Percentiles rank a stretch among this genome's conserved stretches.
These are phyloP conservation scores for Drosophila kepulauana DNA, from an alignment of 1,140 invertebrate species.

Conservation along the genomic window DNA sequence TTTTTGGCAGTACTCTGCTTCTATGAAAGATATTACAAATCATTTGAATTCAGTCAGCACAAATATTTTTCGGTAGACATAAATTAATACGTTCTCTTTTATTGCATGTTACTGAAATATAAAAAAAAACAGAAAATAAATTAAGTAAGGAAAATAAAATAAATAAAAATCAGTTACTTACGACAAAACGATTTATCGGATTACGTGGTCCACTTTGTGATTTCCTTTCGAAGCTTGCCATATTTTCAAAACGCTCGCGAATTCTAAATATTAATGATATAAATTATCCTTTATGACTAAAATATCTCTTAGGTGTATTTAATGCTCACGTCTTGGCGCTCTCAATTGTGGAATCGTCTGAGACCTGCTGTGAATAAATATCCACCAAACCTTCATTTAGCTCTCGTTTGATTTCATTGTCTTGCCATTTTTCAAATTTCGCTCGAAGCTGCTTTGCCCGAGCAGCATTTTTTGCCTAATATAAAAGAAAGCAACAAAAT, in stretches of 20 bases:
- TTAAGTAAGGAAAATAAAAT: neutral
- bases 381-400: constrained; percentile 74
- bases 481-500: neutral
- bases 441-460: constrained; percentile 94
- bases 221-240: constrained; percentile 87
- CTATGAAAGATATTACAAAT: neutral
- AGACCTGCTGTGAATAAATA: constrained; percentile 85
- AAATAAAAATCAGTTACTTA: constrained; percentile 86
- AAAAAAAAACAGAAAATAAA: neutral
- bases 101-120: constrained; percentile 33
- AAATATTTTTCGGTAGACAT: neutral
- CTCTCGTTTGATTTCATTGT: constrained; percentile 88
- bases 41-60: neutral
- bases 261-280: constrained; percentile 86
- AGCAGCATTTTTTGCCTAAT: constrained; percentile 90
- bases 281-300: too few relatives aligned
- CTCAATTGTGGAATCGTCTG: constrained; percentile 89
- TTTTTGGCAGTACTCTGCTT: too few relatives aligned
- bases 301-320: neutral
- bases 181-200: constrained; percentile 94
- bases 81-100: neutral
- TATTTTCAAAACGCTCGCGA: constrained; percentile 93
- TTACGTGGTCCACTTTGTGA: constrained; percentile 86
- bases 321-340: constrained; percentile 88
- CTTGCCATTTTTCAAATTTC: constrained; percentile 96